Evolutionary conservation across 2,888 invertebrate species (phyloP), one percentile per base, ranked within the genome.

Genomic region (Calephelis perditalis): DNA sequence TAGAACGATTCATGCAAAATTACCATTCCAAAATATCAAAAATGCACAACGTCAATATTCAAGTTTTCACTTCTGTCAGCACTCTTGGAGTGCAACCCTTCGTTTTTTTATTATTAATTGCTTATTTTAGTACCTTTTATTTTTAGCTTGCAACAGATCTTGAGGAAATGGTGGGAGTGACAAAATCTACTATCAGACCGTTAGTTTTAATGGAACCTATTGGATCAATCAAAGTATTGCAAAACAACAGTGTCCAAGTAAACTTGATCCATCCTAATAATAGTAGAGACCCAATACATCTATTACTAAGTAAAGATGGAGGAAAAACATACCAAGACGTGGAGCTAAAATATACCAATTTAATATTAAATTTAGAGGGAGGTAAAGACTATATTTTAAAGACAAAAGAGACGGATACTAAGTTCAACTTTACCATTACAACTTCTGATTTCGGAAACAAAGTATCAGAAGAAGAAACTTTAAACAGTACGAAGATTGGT

Each of bases 231-330:
- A 87, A 81, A 70, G 88, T 90, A 0, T 76, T 91, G 0, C 84
- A 87, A 62, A 91, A 91, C 65, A 90, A 91, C 65, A 84, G 83
- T 2, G 89, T 90, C 0, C 87, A 89, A 79, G 89, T 91, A 0
- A 84, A 86, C 65, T 70, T 91, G 0, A 86, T 85, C 63, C 84
- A 86, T 45, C 60, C 76, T 40, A 91, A 91, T 63, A 74, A 75
- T 37, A 82, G 77, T 8, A 72, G 80, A 46, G 82, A 85, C 58
- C 87, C 88, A 2, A 78, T 91, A 12, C 86, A 90, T 62, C 69
- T 91, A 11, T 73, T 86, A 5, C 67, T 91, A 0, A 89, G 90
- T 63, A 79, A 73, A 44, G 84, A 91, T 62, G 87, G 84, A 6
- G 91, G 90, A 36, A 75, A 72, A 52, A 73, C 80, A 0, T 90